phyloP scores from a whole-genome alignment of 64 coral and sea anemone genomes.

The Pachyseris speciosa region DNA sequence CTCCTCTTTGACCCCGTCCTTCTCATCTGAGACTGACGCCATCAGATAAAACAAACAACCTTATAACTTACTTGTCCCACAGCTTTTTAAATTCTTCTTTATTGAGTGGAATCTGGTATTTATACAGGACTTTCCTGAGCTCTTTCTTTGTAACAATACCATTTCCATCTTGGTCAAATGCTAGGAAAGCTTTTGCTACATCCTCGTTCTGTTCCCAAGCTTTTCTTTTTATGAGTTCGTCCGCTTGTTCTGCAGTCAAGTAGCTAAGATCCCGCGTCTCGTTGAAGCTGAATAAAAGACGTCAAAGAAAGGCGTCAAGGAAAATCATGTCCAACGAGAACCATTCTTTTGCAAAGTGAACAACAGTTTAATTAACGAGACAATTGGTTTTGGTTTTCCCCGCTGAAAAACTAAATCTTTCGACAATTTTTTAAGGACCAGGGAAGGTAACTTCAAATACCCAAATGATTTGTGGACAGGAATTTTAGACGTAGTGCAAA shows the following conservation, averaged over 20 bases:
- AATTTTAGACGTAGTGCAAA: too few relatives aligned
- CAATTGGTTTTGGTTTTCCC: too few relatives aligned
- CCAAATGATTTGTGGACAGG: too few relatives aligned
- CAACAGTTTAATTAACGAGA: too few relatives aligned
- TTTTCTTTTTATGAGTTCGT: slow-evolving; percentile 85
- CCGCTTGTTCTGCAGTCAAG: slow-evolving; percentile 83
- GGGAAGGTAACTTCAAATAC: too few relatives aligned
- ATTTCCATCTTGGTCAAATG: slow-evolving; percentile 95
- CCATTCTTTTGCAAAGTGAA: too few relatives aligned
- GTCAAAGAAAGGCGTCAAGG: too few relatives aligned
- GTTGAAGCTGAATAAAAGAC: slow-evolving; percentile 62
- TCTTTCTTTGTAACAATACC: slow-evolving; percentile 97
- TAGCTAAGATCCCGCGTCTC: slow-evolving; percentile 83
- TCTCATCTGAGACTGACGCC: too few relatives aligned
- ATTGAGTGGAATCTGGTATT: slow-evolving; percentile 84
- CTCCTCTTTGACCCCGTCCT: too few relatives aligned
- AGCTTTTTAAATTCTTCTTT: slow-evolving; percentile 95
- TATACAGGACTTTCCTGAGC: slow-evolving; percentile 90
- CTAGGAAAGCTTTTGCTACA: slow-evolving; percentile 86
- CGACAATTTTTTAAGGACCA: too few relatives aligned
- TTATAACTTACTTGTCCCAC: slow-evolving; percentile 80
- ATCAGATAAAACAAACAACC: background rate
- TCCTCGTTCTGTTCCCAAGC: slow-evolving; percentile 81
- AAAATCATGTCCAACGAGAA: too few relatives aligned
- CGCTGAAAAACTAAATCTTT: too few relatives aligned